A percentile compares a stretch with the other conserved stretches of the same genome.
These are phyloP conservation scores for Baryphthengus martii DNA, from an alignment of 2,113 vertebrate species.

Conservation along the genomic window DNA sequence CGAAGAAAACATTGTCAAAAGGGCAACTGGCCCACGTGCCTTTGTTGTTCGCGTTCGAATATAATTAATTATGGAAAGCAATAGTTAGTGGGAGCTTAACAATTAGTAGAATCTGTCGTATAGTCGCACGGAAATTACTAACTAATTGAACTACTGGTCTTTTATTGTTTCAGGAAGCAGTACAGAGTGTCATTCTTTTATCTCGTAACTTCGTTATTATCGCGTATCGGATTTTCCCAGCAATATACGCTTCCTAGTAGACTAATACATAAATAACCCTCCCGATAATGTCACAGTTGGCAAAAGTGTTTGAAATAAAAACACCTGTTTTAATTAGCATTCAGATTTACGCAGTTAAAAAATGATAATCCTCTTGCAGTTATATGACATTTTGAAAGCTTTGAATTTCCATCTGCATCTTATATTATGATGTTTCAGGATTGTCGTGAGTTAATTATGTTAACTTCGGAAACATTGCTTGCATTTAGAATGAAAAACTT, in stretches of 20 bases:
- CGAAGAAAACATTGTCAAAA: constrained; percentile 74
- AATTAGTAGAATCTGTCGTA: constrained; percentile 93
- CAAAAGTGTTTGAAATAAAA: constrained; percentile 73
- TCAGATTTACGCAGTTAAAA: constrained; percentile 69
- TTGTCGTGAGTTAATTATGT: constrained; percentile 82
- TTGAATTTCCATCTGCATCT: constrained; percentile 82
- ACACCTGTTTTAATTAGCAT: constrained; percentile 82
- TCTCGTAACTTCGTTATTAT: constrained; percentile 67
- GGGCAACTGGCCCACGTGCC: constrained; percentile 79
- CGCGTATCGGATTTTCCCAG: neutral
- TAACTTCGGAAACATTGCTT: constrained; percentile 79
- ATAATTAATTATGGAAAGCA: constrained; percentile 96
- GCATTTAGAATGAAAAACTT: constrained; percentile 83
- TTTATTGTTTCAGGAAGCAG: constrained; percentile 85
- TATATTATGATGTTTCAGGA: constrained; percentile 78
- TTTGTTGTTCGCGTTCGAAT: constrained; percentile 83
- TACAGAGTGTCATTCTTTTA: constrained; percentile 68
- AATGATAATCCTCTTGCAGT: constrained; percentile 75
- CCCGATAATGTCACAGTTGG: constrained; percentile 62
- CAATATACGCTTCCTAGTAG: constrained; percentile 57
- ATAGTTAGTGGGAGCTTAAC: constrained; percentile 91
- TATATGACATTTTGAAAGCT: constrained; percentile 77
- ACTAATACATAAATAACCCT: constrained; percentile 73
- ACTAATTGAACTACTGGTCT: constrained; percentile 93
- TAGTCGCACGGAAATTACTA: constrained; percentile 89